Conservation (phyloP, 2,113 vertebrate genomes). For the Dipodomys ordii region DNA sequence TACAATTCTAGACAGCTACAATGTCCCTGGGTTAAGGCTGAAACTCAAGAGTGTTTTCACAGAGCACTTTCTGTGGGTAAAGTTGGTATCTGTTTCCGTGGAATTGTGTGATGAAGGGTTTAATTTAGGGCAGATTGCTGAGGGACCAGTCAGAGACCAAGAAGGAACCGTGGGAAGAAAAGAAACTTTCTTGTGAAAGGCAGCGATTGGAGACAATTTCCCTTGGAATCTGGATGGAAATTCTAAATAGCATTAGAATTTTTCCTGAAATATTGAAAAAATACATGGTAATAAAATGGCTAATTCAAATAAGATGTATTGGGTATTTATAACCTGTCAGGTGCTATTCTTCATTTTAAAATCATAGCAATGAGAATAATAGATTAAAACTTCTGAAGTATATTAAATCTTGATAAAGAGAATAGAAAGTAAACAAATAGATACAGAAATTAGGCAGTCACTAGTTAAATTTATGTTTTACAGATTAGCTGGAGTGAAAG, state of each 20-base stretch:
- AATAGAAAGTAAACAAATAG: conserved; percentile 32
- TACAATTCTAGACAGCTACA: not conserved
- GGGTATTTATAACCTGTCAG: not conserved
- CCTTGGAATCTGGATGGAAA: not conserved
- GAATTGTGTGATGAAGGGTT: not conserved
- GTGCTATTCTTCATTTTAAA: not conserved
- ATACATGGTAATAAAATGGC: not conserved
- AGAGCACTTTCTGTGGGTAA: not conserved
- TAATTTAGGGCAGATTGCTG: not conserved
- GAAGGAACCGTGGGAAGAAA: not conserved
- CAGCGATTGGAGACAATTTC: not conserved
- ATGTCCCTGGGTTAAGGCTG: not conserved
- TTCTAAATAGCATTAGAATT: not conserved
- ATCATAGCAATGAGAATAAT: not conserved
- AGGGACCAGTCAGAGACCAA: not conserved
- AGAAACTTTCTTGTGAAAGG: not conserved
- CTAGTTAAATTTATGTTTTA: conserved; percentile 12
- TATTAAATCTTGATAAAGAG: not conserved
- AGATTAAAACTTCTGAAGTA: not conserved
- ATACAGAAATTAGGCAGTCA: not conserved
- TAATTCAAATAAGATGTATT: not conserved
- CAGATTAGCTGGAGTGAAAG: not conserved
- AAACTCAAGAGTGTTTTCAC: not conserved
- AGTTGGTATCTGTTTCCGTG: not conserved
- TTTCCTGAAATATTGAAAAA: not conserved